These are phyloP conservation scores for Tuta absoluta DNA, from an alignment of 2,888 invertebrate species.

Conservation along the genomic window DNA sequence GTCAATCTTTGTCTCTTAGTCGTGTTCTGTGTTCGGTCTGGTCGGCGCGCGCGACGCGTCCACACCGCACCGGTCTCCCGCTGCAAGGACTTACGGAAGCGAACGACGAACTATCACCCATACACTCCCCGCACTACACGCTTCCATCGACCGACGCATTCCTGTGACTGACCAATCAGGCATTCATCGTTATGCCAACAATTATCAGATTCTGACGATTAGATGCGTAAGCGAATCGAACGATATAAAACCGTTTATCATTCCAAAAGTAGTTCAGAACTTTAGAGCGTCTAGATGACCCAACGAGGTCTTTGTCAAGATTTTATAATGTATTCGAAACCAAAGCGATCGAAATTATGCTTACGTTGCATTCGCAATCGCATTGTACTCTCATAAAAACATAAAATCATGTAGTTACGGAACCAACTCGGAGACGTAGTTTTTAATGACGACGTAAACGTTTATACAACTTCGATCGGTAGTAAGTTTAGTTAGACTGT, in stretches of 20 bases:
- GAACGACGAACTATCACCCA: background rate
- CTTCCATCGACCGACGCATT: background rate
- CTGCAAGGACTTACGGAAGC: background rate
- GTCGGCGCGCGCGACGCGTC: background rate
- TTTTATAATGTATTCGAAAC: constrained; percentile 19
- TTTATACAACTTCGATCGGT: constrained; percentile 56
- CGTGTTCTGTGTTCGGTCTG: background rate
- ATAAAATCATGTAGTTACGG: background rate
- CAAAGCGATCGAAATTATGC: constrained; percentile 27
- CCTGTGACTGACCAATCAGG: background rate
- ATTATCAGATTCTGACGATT: no score
- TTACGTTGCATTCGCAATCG: constrained; percentile 19
- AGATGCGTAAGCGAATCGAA: background rate
- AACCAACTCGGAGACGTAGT: background rate
- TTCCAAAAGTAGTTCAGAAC: background rate
- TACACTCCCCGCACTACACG: background rate
- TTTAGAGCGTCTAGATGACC: background rate
- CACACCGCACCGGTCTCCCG: background rate
- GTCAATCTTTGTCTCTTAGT: background rate
- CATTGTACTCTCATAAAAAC: background rate
- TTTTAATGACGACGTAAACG: constrained; percentile 41
- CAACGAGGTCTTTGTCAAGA: background rate
- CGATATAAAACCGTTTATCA: background rate
- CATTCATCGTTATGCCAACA: background rate
- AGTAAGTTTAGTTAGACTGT: constrained; percentile 66